These are phyloP conservation scores for Chloroceryle aenea DNA, from an alignment of 2,113 vertebrate genomes.

Conservation along the genomic window DNA sequence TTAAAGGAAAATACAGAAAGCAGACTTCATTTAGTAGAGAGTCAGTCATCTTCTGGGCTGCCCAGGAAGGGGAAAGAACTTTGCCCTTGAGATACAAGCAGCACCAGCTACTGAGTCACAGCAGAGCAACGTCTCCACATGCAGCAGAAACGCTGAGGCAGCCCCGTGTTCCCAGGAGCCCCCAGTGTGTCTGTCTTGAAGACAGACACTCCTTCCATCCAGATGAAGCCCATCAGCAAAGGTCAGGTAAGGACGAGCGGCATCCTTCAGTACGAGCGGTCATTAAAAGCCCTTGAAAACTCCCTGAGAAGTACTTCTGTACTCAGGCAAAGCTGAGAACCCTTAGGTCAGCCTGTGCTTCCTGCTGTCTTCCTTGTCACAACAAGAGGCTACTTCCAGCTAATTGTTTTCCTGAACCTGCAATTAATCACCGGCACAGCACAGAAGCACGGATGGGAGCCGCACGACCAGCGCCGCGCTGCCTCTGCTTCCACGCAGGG, in stretches of 20 bases:
- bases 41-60: neutral
- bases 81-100: too few relatives aligned
- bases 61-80: neutral
- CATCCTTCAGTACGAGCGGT: rapidly evolving
- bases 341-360: neutral
- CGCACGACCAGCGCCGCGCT: rapidly evolving
- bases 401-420: neutral
- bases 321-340: neutral
- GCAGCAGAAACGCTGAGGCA: rapidly evolving
- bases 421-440: neutral
- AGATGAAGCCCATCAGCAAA: rapidly evolving
- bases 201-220: neutral
- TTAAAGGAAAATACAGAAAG: neutral
- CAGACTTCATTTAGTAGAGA: neutral
- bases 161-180: rapidly evolving
- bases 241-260: neutral
- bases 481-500: neutral
- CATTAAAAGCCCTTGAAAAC: neutral
- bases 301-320: neutral
- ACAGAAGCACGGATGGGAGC: rapidly evolving
- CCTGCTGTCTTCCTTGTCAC: neutral
- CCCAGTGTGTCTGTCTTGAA: rapidly evolving
- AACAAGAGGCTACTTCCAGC: neutral
- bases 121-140: neutral
- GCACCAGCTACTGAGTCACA: neutral